Conservation (phyloP, 2,888 invertebrate species). For the Calliphora vomitoria region DNA sequence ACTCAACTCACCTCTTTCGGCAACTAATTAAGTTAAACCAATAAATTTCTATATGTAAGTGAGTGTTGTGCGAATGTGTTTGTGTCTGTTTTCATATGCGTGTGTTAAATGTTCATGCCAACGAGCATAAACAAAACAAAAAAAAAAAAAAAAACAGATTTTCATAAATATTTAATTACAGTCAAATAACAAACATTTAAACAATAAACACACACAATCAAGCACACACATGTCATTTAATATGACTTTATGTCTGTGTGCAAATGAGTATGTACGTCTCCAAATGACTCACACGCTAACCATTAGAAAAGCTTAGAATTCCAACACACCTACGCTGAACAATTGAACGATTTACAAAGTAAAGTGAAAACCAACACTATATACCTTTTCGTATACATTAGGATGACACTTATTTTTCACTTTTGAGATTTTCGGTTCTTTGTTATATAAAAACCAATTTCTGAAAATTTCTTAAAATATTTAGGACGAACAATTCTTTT, state of each 20-base stretch:
- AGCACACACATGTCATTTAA: neutral
- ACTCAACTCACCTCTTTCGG: neutral
- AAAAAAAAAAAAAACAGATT: constrained; percentile 44
- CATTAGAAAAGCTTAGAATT: neutral
- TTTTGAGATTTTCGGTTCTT: too few species aligned
- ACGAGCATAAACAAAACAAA: neutral
- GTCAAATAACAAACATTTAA: constrained; percentile 25
- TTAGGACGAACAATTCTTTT: too few species aligned
- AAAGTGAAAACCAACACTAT: too few species aligned
- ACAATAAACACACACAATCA: neutral
- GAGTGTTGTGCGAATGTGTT: neutral
- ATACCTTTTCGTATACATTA: neutral
- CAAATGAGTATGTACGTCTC: neutral
- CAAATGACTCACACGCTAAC: neutral
- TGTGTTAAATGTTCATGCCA: constrained; percentile 32
- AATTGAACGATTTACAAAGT: neutral
- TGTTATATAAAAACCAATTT: too few species aligned
- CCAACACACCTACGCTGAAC: neutral
- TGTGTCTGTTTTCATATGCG: neutral
- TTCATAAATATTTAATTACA: constrained; percentile 69
- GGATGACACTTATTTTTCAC: neutral
- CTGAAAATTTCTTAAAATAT: too few species aligned
- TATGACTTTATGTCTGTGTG: neutral
- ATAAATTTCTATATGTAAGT: constrained; percentile 18
- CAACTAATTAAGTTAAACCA: constrained; percentile 64